These are phyloP conservation scores for Cylindroiulus punctatus DNA, from an alignment of 2,888 invertebrate species.

Conservation along the genomic window DNA sequence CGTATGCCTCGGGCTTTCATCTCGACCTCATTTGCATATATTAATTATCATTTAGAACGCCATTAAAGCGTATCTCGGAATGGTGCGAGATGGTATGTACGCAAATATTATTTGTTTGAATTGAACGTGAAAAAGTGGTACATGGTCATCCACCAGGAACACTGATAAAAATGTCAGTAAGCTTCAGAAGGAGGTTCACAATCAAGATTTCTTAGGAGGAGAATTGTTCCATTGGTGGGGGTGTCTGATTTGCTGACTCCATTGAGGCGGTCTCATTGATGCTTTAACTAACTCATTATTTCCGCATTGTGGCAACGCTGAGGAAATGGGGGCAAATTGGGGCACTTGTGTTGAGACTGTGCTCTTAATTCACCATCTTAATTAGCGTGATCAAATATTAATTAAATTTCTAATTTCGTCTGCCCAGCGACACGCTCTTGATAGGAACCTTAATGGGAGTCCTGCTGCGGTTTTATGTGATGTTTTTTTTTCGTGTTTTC, in stretches of 20 bases:
- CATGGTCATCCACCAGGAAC: constrained; percentile 36
- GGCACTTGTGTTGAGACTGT: neutral
- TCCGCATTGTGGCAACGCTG: neutral
- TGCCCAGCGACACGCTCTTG: neutral
- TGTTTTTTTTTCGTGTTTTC: neutral
- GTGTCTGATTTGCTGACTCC: neutral
- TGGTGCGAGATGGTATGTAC: neutral
- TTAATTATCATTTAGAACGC: neutral
- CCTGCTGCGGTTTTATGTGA: neutral
- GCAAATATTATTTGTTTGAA: neutral
- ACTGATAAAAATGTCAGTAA: too few relatives aligned
- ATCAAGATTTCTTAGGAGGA: neutral
- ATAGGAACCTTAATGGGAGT: neutral
- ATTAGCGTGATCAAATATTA: neutral
- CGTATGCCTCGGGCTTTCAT: constrained; percentile 7
- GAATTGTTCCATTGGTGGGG: neutral
- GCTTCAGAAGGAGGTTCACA: neutral
- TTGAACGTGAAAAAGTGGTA: neutral
- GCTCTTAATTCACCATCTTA: neutral
- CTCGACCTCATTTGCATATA: constrained; percentile 42
- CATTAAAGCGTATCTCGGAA: neutral
- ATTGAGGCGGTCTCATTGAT: neutral
- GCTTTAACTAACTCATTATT: neutral
- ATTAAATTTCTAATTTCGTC: neutral
- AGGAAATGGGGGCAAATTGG: constrained; percentile 6